Base-by-base conservation (phyloP, 1,140 invertebrate species). In the Microplitis demolitor region DNA sequence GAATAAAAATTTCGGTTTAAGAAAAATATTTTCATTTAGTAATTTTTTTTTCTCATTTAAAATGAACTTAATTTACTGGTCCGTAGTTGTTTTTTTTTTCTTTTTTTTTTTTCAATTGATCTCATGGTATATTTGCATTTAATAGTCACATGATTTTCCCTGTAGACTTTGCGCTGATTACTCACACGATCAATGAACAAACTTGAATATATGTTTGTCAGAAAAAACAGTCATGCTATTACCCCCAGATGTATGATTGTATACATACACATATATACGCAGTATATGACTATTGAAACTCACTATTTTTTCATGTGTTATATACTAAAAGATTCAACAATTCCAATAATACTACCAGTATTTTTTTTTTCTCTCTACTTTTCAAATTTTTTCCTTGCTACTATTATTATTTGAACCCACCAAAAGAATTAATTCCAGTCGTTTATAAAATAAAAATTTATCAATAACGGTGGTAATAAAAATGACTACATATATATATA, bases 201-300 rank as follows among this genome's bases (percentile, higher is more conserved):
- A 66, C 71, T 72, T 73, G 77, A 75, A 77, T 81, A 78, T 78
- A 74, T 73, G 75, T 80, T 77, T 79, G 77, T 74, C 75, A 73
- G 68, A 66, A 72, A 70, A 73, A 77, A 70, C 72, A 71, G 69
- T 62, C 73, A 58, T 60, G 74, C 80, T 74, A 79, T 79, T 79
- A 78, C 80, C 77, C 74, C 66, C 69, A 63, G 68, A 72, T 75
- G 73, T 72, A 67, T 69, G 50, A 71, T 71, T 56, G 24, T 67
- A 16, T 74, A 63, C 69, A 35, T 64, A 66, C 53, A 68, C 70
- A 69, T 51, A 24, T 24, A 24, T 24, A 24, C 2, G 24, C 24
- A 24, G 24, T 24, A 24, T 24, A 34, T n/a, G 13, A 8, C 37
- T 39, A 69, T 14, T 45, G 31, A 56, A n/a, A 34, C 3, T 31